Evolutionary conservation across 2,888 invertebrate species (phyloP).

Genomic region (Amorpha juglandis): DNA sequence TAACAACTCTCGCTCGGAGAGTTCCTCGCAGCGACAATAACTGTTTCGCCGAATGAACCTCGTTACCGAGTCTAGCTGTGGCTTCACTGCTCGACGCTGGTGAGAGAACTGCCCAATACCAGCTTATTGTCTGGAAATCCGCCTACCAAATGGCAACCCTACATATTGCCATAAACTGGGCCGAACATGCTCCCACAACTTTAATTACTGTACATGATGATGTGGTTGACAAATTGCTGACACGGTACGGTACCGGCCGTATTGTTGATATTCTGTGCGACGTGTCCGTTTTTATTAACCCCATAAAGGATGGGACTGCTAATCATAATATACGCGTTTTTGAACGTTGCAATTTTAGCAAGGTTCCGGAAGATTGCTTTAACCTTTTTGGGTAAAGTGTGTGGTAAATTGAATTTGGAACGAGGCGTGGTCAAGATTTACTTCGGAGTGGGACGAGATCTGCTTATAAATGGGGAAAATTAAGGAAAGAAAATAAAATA

Average conservation of each 20-base stretch:
- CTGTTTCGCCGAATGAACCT: too few relatives aligned
- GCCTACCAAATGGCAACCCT: background rate
- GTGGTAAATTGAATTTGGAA: background rate
- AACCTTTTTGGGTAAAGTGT: background rate
- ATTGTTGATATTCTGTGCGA: constrained; percentile 13
- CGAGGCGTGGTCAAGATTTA: too few relatives aligned
- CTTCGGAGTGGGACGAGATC: too few relatives aligned
- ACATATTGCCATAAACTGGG: constrained; percentile 31
- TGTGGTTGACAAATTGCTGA: constrained; percentile 64
- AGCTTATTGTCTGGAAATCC: too few relatives aligned
- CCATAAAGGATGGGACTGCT: constrained; percentile 9
- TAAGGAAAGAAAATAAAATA: too few relatives aligned
- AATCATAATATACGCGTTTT: constrained; percentile 3
- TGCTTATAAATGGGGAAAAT: too few relatives aligned
- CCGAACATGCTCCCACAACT: constrained; percentile 39
- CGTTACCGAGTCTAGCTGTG: too few relatives aligned
- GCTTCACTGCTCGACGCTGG: too few relatives aligned
- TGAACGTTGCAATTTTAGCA: constrained; percentile 2
- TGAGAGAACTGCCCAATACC: too few relatives aligned
- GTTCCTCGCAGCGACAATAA: too few relatives aligned
- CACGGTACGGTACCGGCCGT: constrained; percentile 31
- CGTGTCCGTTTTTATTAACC: constrained; percentile 25
- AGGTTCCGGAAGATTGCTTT: background rate
- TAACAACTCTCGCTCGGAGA: too few relatives aligned
- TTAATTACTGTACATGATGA: constrained; percentile 64